A percentile compares a stretch with the other conserved stretches of the same genome.
Evolutionary conservation across 2,113 vertebrate genomes (phyloP).

Genomic region (Xenopus tropicalis): DNA sequence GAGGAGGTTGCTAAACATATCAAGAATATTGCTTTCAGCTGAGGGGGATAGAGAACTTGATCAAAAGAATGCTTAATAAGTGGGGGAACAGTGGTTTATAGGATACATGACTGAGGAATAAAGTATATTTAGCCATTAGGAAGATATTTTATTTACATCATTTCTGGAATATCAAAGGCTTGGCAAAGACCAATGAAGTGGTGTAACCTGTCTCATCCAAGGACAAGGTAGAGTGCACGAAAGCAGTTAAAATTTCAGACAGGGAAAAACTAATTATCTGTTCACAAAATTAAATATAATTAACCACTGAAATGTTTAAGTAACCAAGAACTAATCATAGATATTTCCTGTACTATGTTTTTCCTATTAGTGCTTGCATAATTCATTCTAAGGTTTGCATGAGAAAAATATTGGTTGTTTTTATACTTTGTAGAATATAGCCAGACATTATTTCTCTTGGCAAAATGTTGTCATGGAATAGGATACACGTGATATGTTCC

Average conservation of each 20-base stretch:
- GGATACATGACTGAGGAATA: conserved; percentile 16
- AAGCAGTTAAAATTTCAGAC: background rate
- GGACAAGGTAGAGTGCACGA: conserved; percentile 14
- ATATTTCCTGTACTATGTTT: background rate
- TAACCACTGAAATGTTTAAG: conserved; percentile 1
- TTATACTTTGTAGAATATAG: conserved; percentile 1
- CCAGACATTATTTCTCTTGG: conserved; percentile 9
- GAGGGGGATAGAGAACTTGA: conserved; percentile 49
- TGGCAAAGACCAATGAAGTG: conserved; percentile 32
- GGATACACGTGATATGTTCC: background rate
- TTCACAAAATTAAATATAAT: conserved; percentile 18
- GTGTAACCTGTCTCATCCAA: conserved; percentile 14
- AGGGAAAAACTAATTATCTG: background rate
- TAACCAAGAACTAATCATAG: conserved; percentile 1
- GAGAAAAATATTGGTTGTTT: background rate
- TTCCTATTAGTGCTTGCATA: conserved; percentile 1
- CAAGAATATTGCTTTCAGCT: conserved; percentile 62
- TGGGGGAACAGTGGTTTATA: conserved; percentile 45
- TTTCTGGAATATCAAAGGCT: conserved; percentile 15
- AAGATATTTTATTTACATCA: conserved; percentile 36
- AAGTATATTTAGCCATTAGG: conserved; percentile 29
- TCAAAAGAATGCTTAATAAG: conserved; percentile 48
- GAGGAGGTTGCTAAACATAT: conserved; percentile 52
- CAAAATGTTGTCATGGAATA: background rate
- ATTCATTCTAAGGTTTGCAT: background rate